phyloP scores from a whole-genome alignment of 2,888 invertebrate genomes.

The Sphinx pinastri region DNA sequence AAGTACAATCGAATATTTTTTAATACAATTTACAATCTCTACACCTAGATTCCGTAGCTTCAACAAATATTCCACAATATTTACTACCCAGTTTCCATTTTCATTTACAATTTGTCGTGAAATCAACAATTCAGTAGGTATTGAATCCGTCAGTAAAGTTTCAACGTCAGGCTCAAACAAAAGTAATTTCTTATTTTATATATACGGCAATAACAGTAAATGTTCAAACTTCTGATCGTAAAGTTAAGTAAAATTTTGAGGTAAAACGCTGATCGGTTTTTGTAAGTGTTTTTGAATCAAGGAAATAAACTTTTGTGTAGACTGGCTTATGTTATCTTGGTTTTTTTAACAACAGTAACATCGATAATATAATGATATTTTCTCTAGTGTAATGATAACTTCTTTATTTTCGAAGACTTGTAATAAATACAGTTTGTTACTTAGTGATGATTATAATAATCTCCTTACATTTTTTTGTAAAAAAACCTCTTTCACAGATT shows the following conservation, averaged over 20 bases:
- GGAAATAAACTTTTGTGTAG: too few species aligned
- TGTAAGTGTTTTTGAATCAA: neutral
- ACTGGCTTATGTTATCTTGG: too few species aligned
- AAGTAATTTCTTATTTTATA: conserved; percentile 9
- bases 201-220: conserved; percentile 16
- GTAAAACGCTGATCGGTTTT: neutral
- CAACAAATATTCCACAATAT: neutral
- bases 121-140: neutral
- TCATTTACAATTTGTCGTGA: neutral
- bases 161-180: neutral
- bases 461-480: too few species aligned
- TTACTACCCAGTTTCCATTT: neutral
- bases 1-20: too few species aligned
- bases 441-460: too few species aligned
- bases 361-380: too few species aligned
- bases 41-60: neutral
- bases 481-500: too few species aligned
- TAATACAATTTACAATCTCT: too few species aligned
- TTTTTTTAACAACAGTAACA: too few species aligned
- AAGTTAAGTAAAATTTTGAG: conserved; percentile 8
- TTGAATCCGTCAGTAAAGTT: neutral
- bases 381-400: too few species aligned
- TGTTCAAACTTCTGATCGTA: conserved; percentile 16
- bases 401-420: too few species aligned
- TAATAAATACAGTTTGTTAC: too few species aligned